Conservation (phyloP, 2,113 vertebrate genomes). For the Thinocorus orbignyianus region DNA sequence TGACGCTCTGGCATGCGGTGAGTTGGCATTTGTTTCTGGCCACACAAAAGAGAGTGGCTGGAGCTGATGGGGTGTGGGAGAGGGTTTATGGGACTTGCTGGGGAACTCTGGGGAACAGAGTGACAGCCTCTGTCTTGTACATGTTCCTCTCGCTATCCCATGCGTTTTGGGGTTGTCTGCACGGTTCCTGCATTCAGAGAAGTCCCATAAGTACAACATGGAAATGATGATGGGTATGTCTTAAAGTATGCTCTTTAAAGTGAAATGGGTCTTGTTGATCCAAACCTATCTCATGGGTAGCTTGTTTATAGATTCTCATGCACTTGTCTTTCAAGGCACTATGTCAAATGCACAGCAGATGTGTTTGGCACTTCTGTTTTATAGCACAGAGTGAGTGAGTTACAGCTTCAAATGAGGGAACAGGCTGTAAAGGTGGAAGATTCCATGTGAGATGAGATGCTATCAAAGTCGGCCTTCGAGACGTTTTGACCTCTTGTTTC, state of each 20-base stretch:
- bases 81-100: neutral
- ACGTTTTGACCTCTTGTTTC: conserved; percentile 56
- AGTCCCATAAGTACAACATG: neutral
- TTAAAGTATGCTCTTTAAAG: neutral
- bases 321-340: neutral
- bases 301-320: neutral
- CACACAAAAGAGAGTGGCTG: neutral
- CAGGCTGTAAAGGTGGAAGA: neutral
- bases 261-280: neutral
- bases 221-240: neutral
- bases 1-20: neutral
- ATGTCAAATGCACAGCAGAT: neutral
- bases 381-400: neutral
- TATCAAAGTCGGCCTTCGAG: neutral
- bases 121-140: neutral
- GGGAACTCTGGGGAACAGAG: neutral
- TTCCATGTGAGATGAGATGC: neutral
- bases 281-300: neutral
- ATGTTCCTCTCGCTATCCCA: neutral
- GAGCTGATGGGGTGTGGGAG: neutral
- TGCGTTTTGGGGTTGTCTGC: neutral
- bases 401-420: neutral
- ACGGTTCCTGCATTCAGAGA: neutral
- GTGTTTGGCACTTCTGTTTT: neutral
- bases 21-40: neutral